A percentile compares a stretch with the other conserved stretches of the same genome.
These are phyloP conservation scores for Drosophila koepferae DNA, from an alignment of 2,888 invertebrate genomes.

Conservation along the genomic window DNA sequence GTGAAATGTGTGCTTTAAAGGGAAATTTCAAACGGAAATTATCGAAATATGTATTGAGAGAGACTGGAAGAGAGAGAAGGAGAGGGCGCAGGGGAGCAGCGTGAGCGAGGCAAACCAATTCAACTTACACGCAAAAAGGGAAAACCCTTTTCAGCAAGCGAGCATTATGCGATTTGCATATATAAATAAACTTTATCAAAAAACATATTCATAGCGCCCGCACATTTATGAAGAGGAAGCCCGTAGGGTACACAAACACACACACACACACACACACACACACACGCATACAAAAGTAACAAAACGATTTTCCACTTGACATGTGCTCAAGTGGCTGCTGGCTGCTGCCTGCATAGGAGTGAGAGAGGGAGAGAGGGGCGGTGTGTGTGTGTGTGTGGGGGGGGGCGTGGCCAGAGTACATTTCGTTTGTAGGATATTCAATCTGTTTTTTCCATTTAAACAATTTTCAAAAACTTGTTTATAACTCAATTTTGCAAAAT, in stretches of 20 bases:
- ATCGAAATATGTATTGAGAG: constrained; percentile 17
- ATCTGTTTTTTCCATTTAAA: constrained; percentile 74
- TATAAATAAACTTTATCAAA: constrained; percentile 73
- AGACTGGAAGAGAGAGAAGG: not conserved
- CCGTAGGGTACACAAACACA: constrained; percentile 1
- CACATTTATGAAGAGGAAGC: constrained; percentile 36
- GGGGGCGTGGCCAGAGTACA: constrained; percentile 3
- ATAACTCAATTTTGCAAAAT: constrained; percentile 75
- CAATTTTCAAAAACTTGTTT: constrained; percentile 76
- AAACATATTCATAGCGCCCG: constrained; percentile 71
- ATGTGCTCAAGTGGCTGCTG: constrained; percentile 75
- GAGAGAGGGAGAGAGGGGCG: not conserved
- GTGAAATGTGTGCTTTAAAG: constrained; percentile 37
- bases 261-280: not conserved
- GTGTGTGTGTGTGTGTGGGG: no score
- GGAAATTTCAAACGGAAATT: constrained; percentile 69
- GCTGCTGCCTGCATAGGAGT: constrained; percentile 14
- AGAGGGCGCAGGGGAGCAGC: constrained; percentile 1
- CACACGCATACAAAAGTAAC: constrained; percentile 46
- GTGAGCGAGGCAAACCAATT: constrained; percentile 42
- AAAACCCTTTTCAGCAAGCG: constrained; percentile 46
- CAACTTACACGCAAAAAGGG: constrained; percentile 38
- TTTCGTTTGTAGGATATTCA: constrained; percentile 58
- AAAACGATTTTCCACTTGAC: constrained; percentile 80
- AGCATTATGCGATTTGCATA: constrained; percentile 68